These are phyloP conservation scores for Formica aserva DNA, from an alignment of 2,888 invertebrate genomes.

Conservation along the genomic window DNA sequence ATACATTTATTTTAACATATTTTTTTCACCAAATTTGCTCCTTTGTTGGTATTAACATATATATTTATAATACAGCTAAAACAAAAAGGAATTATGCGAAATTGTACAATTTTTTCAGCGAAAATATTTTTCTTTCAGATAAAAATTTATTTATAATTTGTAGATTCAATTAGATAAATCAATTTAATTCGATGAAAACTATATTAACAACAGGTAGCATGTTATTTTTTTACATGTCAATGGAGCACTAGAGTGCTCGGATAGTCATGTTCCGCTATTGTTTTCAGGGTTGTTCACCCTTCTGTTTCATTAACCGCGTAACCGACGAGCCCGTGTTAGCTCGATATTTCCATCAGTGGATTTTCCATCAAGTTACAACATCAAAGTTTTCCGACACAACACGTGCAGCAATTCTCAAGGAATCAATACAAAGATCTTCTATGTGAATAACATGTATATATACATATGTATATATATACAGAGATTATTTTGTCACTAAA, in stretches of 20 bases:
- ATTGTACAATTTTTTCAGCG: background rate
- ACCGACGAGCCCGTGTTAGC: constrained; percentile 67
- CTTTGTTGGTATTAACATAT: background rate
- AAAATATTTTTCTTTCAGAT: constrained; percentile 3
- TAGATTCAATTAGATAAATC: background rate
- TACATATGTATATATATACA: background rate
- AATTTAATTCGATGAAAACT: background rate
- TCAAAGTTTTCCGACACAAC: constrained; percentile 44
- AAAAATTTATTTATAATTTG: constrained; percentile 1
- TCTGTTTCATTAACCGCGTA: constrained; percentile 78
- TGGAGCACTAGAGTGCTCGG: constrained; percentile 40
- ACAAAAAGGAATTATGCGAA: background rate
- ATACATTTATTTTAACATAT: background rate
- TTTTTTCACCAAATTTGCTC: background rate
- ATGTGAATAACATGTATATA: background rate
- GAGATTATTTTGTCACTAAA: background rate
- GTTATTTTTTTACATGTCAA: constrained; percentile 48
- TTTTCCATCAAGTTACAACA: constrained; percentile 46
- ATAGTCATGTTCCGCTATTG: constrained; percentile 65
- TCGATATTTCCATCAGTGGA: constrained; percentile 66
- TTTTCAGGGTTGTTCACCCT: constrained; percentile 79
- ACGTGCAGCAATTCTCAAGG: constrained; percentile 40
- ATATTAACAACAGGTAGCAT: background rate
- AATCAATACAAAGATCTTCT: constrained; percentile 8
- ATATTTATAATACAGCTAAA: background rate